Evolutionary conservation across 2,113 vertebrate genomes (phyloP).

Genomic region (Chaetorhynchus papuensis): DNA sequence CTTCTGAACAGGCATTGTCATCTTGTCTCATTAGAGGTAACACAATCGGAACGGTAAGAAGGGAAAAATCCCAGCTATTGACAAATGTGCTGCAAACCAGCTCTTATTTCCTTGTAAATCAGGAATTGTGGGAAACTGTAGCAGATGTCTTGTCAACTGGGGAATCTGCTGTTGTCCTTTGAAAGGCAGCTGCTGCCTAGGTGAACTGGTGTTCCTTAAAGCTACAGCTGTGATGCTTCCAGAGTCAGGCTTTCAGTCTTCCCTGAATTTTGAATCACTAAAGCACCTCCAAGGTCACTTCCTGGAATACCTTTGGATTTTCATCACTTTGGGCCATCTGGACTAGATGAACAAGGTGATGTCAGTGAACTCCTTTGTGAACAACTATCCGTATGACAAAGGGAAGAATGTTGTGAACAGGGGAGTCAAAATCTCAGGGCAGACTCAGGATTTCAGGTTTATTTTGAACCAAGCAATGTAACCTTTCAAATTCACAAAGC

Average conservation of each 20-base stretch:
- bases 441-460: background rate
- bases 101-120: background rate
- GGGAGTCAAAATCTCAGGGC: background rate
- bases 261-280: background rate
- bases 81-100: background rate
- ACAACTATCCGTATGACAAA: background rate
- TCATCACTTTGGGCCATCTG: constrained; percentile 11
- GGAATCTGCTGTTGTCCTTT: background rate
- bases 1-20: background rate
- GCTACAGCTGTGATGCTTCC: background rate
- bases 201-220: background rate
- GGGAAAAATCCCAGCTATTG: background rate
- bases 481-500: constrained; percentile 3
- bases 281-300: constrained; percentile 26
- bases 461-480: background rate
- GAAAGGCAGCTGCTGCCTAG: background rate
- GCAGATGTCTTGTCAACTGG: constrained; percentile 12
- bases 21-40: background rate
- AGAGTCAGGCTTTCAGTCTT: background rate
- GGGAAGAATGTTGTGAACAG: background rate
- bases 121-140: background rate
- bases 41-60: background rate
- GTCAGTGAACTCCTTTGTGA: background rate
- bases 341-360: background rate
- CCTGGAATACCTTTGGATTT: background rate